A percentile compares a stretch with the other conserved stretches of the same genome.
phyloP scores from a whole-genome alignment of 2,113 vertebrate species.

The Pangasianodon gigas region DNA sequence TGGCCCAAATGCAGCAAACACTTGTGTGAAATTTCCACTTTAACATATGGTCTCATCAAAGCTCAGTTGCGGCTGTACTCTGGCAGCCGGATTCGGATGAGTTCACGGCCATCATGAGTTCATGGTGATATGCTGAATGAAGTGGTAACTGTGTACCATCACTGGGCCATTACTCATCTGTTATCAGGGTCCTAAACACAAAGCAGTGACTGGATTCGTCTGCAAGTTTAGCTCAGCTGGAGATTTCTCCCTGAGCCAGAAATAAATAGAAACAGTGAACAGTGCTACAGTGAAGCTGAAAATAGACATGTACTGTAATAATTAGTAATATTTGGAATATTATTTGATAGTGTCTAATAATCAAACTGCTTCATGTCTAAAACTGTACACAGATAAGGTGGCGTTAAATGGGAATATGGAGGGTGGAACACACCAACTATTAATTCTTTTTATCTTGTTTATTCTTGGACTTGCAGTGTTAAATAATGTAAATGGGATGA shows the following conservation, averaged over 20 bases:
- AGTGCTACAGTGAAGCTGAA: constrained; percentile 5
- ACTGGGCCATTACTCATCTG: constrained; percentile 1
- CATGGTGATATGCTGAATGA: not conserved
- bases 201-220: not conserved
- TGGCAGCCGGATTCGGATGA: not conserved
- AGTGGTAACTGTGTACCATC: constrained; percentile 6
- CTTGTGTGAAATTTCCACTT: not conserved
- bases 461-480: not conserved
- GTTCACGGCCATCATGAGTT: not conserved
- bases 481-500: not conserved
- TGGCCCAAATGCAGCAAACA: not conserved
- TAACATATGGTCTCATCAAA: not conserved
- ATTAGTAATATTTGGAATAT: not conserved
- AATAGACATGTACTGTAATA: not conserved
- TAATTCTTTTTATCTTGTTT: not conserved
- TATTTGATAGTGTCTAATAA: not conserved
- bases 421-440: too few species aligned
- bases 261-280: not conserved
- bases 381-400: too few species aligned
- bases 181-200: constrained; percentile 4
- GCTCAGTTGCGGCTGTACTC: not conserved
- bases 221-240: not conserved
- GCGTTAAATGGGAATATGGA: not conserved
- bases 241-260: not conserved
- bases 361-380: not conserved